These are phyloP conservation scores for Macrobrachium rosenbergii DNA, from an alignment of 1,140 invertebrate species.

Conservation along the genomic window DNA sequence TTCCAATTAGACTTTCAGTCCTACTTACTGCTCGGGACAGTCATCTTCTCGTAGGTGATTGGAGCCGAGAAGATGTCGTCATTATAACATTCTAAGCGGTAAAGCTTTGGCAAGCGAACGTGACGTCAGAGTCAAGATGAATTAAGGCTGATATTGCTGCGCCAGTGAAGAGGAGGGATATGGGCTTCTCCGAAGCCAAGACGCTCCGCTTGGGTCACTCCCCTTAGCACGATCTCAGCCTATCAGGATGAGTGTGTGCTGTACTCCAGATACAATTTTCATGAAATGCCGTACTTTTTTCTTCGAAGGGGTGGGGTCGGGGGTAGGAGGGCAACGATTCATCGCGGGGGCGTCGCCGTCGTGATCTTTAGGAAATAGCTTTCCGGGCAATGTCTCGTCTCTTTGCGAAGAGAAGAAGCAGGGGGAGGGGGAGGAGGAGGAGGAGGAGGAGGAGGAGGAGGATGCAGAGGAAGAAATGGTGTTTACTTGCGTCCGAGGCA, in stretches of 20 bases:
- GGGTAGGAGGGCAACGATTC: no score
- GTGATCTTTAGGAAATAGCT: conserved; percentile 35
- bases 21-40: no score
- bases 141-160: conserved; percentile 7
- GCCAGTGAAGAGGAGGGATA: neutral
- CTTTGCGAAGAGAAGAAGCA: neutral
- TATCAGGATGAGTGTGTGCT: conserved; percentile 37
- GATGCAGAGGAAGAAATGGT: no score
- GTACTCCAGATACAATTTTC: conserved; percentile 46
- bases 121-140: neutral
- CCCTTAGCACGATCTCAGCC: conserved; percentile 32
- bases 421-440: no score
- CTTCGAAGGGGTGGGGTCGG: no score
- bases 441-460: no score
- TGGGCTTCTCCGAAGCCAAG: conserved; percentile 21
- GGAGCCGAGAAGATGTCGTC: conserved; percentile 28
- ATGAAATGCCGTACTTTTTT: conserved; percentile 26
- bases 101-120: neutral
- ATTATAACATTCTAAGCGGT: conserved; percentile 29
- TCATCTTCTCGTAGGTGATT: no score
- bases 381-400: no score
- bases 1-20: no score
- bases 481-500: no score
- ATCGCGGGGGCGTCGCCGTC: conserved; percentile 21
- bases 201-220: conserved; percentile 8